These are phyloP conservation scores for Stenolophus ochropezus DNA, from an alignment of 2,888 invertebrate species.

Conservation along the genomic window DNA sequence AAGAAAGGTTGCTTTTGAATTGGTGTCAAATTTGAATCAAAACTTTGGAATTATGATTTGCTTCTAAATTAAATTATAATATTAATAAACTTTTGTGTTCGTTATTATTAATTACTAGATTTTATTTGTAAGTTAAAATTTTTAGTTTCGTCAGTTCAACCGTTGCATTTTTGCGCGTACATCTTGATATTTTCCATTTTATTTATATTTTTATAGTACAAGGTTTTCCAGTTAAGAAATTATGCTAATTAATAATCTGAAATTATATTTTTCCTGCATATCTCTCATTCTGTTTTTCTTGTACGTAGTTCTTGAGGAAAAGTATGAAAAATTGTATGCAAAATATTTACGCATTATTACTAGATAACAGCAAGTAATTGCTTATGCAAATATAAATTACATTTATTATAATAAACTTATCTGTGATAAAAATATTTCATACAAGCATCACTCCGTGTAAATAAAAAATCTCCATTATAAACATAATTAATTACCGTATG, in stretches of 20 bases:
- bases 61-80: too few relatives aligned
- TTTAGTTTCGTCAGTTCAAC: too few relatives aligned
- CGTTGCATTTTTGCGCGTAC: too few relatives aligned
- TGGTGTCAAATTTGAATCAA: too few relatives aligned
- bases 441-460: conserved; percentile 23
- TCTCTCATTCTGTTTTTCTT: neutral
- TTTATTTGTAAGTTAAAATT: too few relatives aligned
- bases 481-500: conserved; percentile 18
- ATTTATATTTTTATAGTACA: too few relatives aligned
- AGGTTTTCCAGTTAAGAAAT: neutral
- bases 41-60: too few relatives aligned
- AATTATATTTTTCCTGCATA: neutral
- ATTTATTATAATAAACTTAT: conserved; percentile 19
- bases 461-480: conserved; percentile 16
- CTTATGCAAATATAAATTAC: conserved; percentile 34
- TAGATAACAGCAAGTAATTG: neutral
- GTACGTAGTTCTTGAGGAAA: neutral
- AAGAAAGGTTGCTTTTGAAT: too few relatives aligned
- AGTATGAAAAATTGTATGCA: neutral
- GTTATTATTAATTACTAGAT: too few relatives aligned
- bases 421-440: neutral
- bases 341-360: neutral
- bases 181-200: too few relatives aligned
- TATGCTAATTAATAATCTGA: neutral
- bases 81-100: too few relatives aligned